Evolutionary conservation across 2,888 invertebrate genomes (phyloP).

Genomic region (Thalpophila matura): DNA sequence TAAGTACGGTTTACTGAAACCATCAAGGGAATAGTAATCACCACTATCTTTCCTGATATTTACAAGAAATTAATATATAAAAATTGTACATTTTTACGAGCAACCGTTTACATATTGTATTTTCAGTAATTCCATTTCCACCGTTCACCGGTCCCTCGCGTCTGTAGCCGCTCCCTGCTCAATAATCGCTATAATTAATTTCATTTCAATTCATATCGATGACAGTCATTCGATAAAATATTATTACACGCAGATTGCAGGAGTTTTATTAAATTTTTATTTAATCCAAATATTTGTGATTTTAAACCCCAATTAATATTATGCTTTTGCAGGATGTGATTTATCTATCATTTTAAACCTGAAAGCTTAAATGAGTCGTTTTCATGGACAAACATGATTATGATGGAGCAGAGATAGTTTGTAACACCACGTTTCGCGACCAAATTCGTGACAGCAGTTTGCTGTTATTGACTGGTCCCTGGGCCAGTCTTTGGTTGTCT

Average conservation of each 20-base stretch:
- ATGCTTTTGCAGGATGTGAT: neutral
- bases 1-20: neutral
- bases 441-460: no score
- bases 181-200: slow-evolving; percentile 46
- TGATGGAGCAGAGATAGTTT: no score
- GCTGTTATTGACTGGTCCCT: no score
- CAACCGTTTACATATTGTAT: slow-evolving; percentile 26
- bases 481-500: no score
- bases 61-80: slow-evolving; percentile 1
- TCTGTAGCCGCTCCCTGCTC: slow-evolving; percentile 12
- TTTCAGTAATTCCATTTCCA: slow-evolving; percentile 15
- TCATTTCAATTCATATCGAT: slow-evolving; percentile 44
- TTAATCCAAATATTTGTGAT: slow-evolving; percentile 20
- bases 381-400: no score
- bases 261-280: slow-evolving; percentile 19
- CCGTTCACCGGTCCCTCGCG: slow-evolving; percentile 7
- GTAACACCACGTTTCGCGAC: no score
- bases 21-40: neutral
- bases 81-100: slow-evolving; percentile 36
- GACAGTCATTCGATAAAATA: slow-evolving; percentile 51
- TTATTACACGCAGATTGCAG: slow-evolving; percentile 9
- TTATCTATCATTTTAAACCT: no score
- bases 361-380: no score
- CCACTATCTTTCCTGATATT: slow-evolving; percentile 6
- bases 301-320: neutral